Evolutionary conservation across 2,113 vertebrate genomes (phyloP).

Genomic region (Dasyornis broadbenti): DNA sequence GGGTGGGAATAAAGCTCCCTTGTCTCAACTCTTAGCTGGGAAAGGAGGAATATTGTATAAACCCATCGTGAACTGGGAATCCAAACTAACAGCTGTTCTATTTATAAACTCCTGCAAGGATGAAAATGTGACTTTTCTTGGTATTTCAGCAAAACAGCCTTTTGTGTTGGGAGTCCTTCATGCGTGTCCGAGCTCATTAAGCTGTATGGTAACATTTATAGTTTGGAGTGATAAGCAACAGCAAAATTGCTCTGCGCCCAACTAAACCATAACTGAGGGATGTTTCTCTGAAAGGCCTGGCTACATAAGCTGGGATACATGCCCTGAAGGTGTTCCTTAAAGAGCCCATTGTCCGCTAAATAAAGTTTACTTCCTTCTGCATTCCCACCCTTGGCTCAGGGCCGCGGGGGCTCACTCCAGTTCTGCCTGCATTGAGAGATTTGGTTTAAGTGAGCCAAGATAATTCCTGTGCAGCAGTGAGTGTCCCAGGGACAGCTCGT

Average conservation of each 20-base stretch:
- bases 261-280: neutral
- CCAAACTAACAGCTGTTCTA: constrained; percentile 22
- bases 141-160: constrained; percentile 19
- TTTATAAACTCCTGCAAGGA: constrained; percentile 33
- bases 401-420: neutral
- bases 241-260: neutral
- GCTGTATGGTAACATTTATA: constrained; percentile 4
- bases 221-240: neutral
- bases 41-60: constrained; percentile 8
- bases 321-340: neutral
- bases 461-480: neutral
- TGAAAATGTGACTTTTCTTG: neutral
- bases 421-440: neutral
- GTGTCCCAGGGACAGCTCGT: neutral
- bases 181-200: constrained; percentile 22
- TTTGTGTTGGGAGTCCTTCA: neutral
- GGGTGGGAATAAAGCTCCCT: neutral
- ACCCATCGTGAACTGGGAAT: neutral
- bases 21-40: neutral
- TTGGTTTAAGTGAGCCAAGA: neutral
- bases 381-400: neutral
- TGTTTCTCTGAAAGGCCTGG: constrained; percentile 4
- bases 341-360: constrained; percentile 28
- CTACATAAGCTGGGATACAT: neutral
- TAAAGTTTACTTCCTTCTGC: neutral